A percentile compares a stretch with the other conserved stretches of the same genome.
Conservation (phyloP, 1,140 invertebrate species). For the Macrobrachium nipponense region DNA sequence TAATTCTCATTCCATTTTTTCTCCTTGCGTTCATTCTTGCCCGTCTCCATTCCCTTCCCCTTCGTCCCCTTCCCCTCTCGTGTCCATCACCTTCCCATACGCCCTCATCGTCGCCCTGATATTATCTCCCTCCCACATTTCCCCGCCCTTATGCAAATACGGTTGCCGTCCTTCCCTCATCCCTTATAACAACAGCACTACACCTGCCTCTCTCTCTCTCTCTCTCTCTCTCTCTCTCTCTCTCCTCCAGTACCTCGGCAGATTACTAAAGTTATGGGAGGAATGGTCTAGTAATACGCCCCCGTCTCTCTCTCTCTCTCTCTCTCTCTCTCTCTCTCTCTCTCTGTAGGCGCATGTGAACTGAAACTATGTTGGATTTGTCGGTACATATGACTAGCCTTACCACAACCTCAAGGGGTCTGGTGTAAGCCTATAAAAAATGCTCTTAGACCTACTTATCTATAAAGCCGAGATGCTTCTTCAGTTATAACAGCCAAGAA, state of each 20-base stretch:
- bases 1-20: neutral
- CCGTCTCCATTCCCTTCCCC: too few species aligned
- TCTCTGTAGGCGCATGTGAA: neutral
- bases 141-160: neutral
- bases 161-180: neutral
- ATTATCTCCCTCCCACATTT: neutral
- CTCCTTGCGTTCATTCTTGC: neutral
- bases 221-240: conserved; percentile 2
- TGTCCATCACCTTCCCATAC: neutral
- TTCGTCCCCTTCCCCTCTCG: neutral
- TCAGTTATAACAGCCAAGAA: too few species aligned
- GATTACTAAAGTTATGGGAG: neutral
- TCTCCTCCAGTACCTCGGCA: neutral
- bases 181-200: too few species aligned
- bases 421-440: too few species aligned
- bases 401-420: too few species aligned
- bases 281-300: neutral
- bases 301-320: conserved; percentile 28
- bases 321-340: conserved; percentile 26
- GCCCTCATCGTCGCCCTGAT: neutral
- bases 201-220: neutral
- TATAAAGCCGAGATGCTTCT: too few species aligned
- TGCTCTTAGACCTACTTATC: too few species aligned
- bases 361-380: neutral
- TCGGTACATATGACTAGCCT: neutral